These are phyloP conservation scores for Pterocles orientalis DNA, from an alignment of 2,113 vertebrate genomes.

Conservation along the genomic window DNA sequence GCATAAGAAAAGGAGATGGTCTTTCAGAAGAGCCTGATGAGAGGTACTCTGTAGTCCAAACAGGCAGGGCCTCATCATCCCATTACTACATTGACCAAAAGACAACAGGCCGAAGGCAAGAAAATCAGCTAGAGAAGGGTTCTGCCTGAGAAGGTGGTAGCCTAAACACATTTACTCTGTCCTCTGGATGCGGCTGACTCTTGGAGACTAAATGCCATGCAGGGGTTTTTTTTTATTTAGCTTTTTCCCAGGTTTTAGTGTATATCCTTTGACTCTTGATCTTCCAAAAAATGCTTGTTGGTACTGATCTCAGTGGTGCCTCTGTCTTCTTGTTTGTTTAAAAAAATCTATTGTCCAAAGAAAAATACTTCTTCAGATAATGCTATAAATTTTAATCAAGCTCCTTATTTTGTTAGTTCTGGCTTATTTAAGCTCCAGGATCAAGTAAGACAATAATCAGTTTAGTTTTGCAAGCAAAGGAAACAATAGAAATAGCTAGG, in stretches of 20 bases:
- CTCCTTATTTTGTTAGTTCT: neutral
- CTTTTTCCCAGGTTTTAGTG: neutral
- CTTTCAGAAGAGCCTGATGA: neutral
- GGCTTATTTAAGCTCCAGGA: neutral
- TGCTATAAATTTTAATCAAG: neutral
- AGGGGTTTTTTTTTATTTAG: neutral
- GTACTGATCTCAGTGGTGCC: neutral
- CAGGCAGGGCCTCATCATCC: neutral
- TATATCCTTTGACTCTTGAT: neutral
- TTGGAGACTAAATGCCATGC: neutral
- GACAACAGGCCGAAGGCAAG: neutral
- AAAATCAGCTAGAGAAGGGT: neutral
- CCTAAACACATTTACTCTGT: neutral
- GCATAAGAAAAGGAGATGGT: neutral
- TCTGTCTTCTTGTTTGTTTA: neutral
- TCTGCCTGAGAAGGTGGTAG: neutral
- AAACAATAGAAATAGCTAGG: neutral
- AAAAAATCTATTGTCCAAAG: neutral
- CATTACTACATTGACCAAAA: neutral
- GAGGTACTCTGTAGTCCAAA: neutral
- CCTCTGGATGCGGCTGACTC: neutral
- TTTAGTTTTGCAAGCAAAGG: neutral
- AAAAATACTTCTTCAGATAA: neutral
- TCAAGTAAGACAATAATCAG: neutral
- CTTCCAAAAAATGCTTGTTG: neutral